Base-by-base conservation (phyloP, 1,140 invertebrate species). In the Probaryconus sp. region DNA sequence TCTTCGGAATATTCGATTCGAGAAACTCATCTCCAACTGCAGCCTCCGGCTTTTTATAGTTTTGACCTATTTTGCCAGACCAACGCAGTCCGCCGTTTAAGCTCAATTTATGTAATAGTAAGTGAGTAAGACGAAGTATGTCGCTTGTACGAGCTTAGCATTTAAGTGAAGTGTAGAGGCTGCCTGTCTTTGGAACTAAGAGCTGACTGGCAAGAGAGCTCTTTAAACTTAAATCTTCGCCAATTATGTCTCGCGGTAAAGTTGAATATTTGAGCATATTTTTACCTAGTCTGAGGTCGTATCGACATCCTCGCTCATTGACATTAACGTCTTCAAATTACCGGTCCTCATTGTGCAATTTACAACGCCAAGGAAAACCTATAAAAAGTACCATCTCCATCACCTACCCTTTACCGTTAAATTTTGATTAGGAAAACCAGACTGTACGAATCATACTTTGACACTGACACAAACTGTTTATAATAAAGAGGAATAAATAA, bases 201-300 rank as follows among this genome's bases (percentile, higher is more conserved):
- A 42, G 48, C 14, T 20, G 43, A 40, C 50, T 64, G n/a, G 28
- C 40, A 55, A 33, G 35, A 65, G 65, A 69, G 56, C 40, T 26
- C 50, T 60, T 14, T 47, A 38, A 69, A 67, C 37, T 58, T 70
- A 51, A 69, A 78, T 80, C 64, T 51, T 53, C 45, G n/a, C 21
- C 55, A 14, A 79, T 80, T 80, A 79, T 53, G 65, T 77, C 55
- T 38, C 48, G 56, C 42, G 68, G 56, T 79, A 72, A 35, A 30
- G 76, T 50, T 79, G 68, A 80, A 80, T 79, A 78, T 80, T 79
- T 80, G 56, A 80, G 30, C 42, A 76, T 78, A 79, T 65, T 79
- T 77, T 77, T 50, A 53, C 50, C 33, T 35, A 13, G 10, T 31
- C 26, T 18, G 20, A 35, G 10, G 14, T 18, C 5, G 70, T 31